These are phyloP conservation scores for Burhinus bistriatus DNA, from an alignment of 2,113 vertebrate genomes.

Conservation along the genomic window DNA sequence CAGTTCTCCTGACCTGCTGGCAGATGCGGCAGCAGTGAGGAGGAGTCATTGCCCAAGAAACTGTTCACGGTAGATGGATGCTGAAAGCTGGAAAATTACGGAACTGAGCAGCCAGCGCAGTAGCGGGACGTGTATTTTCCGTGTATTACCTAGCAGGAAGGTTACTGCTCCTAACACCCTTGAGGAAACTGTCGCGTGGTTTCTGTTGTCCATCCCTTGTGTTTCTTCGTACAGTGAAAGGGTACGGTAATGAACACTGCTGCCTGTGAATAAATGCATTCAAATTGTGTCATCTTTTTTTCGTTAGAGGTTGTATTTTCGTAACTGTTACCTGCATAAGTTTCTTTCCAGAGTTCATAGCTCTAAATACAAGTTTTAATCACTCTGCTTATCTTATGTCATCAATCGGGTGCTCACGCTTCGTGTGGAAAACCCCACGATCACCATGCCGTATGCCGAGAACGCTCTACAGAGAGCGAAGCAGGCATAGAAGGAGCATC, in stretches of 20 bases:
- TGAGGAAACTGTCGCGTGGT: background rate
- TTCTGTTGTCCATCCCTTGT: background rate
- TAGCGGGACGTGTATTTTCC: background rate
- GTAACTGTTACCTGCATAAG: background rate
- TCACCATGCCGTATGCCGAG: rapidly evolving
- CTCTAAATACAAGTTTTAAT: background rate
- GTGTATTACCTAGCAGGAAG: background rate
- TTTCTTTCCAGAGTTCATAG: background rate
- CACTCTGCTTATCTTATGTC: background rate
- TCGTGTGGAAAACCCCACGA: rapidly evolving
- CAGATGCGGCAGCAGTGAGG: background rate
- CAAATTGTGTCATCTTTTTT: background rate
- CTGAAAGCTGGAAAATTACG: background rate
- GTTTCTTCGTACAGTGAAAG: background rate
- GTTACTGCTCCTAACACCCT: background rate
- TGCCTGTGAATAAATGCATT: background rate
- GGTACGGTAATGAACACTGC: background rate
- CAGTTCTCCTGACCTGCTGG: background rate
- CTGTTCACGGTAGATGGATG: background rate
- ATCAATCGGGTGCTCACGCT: rapidly evolving
- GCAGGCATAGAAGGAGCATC: background rate
- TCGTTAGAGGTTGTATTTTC: background rate
- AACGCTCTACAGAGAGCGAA: background rate
- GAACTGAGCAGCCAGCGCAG: background rate
- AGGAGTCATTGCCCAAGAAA: background rate